Evolutionary conservation across 2,888 invertebrate species (phyloP), one percentile per base, ranked within the genome.

Genomic region (Xiphydria camelus): DNA sequence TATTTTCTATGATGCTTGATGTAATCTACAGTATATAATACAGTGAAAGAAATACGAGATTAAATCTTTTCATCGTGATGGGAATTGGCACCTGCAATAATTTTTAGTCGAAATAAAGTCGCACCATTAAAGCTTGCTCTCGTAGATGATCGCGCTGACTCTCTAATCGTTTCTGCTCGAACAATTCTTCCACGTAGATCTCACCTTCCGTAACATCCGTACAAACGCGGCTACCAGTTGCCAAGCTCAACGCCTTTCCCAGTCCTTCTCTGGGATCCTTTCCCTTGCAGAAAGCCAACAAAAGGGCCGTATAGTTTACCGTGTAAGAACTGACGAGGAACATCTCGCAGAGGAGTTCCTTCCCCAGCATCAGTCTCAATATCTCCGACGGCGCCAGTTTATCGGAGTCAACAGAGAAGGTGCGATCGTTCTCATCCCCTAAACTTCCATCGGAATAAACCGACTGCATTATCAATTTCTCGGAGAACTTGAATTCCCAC

Each of bases 211-310:
- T 65, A 12, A 67, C 53, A 29, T 77, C 69, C 56, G 70, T 77
- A 64, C 84, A 84, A 4, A 80, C 75, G 41, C 73, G 73, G 59
- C 78, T 80, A 1, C 84, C 85, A 6, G 82, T 60, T 12, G 80
- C 78, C 54, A 86, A 73, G 14, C 80, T 78, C 14, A 86, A 57
- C 1, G 84, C 84, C 51, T 79, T 81, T 0, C 75, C 79, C 39
- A 86, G 79, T 1, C 85, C 86, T 55, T 77, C 70, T 4, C 78
- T 68, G 0, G 82, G 79, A 59, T 82, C 73, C 12, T 61, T 49
- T 57, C 77, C 80, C 73, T 85, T 86, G 61, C 85, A 86, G 57
- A 86, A 83, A 14, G 81, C 80, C 47, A 86, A 65, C 21, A 87
- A 67, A 59, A 87, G 75, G 4, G 82, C 82, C 1, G 84, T 80